These are phyloP conservation scores for Coracopsis vasa DNA, from an alignment of 2,113 vertebrate genomes.

Conservation along the genomic window DNA sequence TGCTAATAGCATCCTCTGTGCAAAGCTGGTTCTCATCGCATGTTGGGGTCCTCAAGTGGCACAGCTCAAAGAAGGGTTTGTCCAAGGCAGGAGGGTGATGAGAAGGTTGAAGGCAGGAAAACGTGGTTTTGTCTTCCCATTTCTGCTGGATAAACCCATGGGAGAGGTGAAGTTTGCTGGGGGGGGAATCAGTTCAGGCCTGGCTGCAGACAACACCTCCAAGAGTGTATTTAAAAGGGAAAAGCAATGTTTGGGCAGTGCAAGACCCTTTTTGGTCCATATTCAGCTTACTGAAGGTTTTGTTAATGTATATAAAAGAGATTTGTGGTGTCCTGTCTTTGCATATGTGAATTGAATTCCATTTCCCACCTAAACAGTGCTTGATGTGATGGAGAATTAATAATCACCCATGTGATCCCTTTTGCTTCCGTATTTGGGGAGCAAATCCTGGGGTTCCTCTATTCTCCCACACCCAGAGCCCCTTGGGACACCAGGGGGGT, in stretches of 20 bases:
- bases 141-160: neutral
- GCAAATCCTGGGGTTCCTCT: rapidly evolving
- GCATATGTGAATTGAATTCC: rapidly evolving
- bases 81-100: neutral
- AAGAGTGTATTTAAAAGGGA: neutral
- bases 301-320: rapidly evolving
- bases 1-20: neutral
- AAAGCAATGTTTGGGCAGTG: neutral
- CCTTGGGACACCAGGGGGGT: rapidly evolving
- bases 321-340: neutral
- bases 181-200: neutral
- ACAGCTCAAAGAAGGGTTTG: neutral
- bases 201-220: neutral
- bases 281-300: neutral
- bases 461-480: neutral
- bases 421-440: neutral
- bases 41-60: neutral
- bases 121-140: rapidly evolving
- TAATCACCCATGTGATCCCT: rapidly evolving
- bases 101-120: neutral
- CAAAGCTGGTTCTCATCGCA: neutral
- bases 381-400: rapidly evolving
- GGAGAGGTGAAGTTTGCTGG: neutral
- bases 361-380: neutral
- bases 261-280: rapidly evolving